Evolutionary conservation across 2,113 vertebrate species (phyloP).

Genomic region (Mustelus asterias): DNA sequence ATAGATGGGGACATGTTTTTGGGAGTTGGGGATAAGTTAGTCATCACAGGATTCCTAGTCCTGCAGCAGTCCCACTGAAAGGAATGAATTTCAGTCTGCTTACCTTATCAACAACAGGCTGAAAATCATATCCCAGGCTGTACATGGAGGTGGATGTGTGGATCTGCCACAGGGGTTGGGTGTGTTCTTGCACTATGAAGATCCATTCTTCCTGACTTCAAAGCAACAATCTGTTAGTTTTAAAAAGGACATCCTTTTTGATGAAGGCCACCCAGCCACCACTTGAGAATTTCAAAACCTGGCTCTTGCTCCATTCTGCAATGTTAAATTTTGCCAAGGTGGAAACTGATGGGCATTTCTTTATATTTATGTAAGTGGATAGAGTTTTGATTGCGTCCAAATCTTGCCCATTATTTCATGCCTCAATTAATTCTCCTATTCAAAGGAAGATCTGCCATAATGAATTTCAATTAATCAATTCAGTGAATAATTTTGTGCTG

Average conservation of each 20-base stretch:
- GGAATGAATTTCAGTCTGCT: neutral
- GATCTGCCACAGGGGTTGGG: neutral
- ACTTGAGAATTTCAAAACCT: neutral
- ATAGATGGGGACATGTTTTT: too few species aligned
- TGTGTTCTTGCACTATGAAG: neutral
- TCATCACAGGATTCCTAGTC: too few species aligned
- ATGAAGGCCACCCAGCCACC: neutral
- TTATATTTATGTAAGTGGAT: too few species aligned
- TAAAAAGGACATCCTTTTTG: neutral
- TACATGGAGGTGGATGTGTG: too few species aligned
- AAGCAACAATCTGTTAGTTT: neutral
- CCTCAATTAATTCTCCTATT: neutral
- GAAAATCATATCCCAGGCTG: neutral
- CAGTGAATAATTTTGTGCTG: neutral
- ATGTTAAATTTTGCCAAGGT: neutral
- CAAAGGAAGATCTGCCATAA: neutral
- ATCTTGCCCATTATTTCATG: neutral
- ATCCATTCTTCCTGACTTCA: neutral
- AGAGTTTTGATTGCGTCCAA: neutral
- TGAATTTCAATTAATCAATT: neutral
- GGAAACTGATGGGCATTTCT: neutral
- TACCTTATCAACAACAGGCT: neutral
- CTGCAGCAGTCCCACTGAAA: neutral
- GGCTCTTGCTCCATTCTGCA: neutral
- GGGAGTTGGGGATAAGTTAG: too few species aligned